Base-by-base conservation (phyloP, 2,888 invertebrate genomes). In the Vandiemenella viatica region DNA sequence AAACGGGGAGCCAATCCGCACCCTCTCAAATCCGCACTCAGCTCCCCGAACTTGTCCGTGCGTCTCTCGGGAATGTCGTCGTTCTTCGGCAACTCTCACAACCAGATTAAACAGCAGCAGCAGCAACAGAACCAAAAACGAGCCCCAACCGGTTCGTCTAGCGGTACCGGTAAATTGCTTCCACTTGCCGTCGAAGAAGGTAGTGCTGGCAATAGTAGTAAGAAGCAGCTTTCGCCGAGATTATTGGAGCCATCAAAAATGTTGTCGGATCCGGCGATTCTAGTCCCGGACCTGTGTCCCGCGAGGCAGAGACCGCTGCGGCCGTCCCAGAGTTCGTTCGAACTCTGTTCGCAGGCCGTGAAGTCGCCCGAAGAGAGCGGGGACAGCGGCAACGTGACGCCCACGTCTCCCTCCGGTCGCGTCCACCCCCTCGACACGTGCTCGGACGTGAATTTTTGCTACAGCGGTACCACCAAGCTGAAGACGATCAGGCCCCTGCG, bases 381-480 rank as follows among this genome's bases (percentile, higher is more conserved):
- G 15, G 80, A 81, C 49, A 80, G 80, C 43, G 81, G 80, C 0
- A 73, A 80, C 7, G 77, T 76, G 0, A 80, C 80, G 0, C 80
- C 81, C 0, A 46, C 48, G 5, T 48, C 48, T 10, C 43, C 48
- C 4, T 19, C 43, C 7, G 26, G 37, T 16, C 50, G 63, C 0
- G 57, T 67, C 20, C 87, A 86, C 67, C 88, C 88, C 0, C 60
- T 88, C 4, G 83, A 85, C 55, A 80, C 82, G 59, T 79, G 80
- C 49, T 64, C 65, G 50, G 87, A 85, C 60, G 83, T 86, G 0
- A 82, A 80, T 60, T 84, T 87, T 42, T 82, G 80, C 54, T 88
- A 80, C 60, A 83, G 83, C 58, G 86, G 85, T 5, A 83, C 83
- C 1, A 83, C 84, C 0, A 83, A 87, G 61, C 65, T 88, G 51